phyloP scores from a whole-genome alignment of 2,797 vertebrate genomes.

The Calcarius lapponicus region DNA sequence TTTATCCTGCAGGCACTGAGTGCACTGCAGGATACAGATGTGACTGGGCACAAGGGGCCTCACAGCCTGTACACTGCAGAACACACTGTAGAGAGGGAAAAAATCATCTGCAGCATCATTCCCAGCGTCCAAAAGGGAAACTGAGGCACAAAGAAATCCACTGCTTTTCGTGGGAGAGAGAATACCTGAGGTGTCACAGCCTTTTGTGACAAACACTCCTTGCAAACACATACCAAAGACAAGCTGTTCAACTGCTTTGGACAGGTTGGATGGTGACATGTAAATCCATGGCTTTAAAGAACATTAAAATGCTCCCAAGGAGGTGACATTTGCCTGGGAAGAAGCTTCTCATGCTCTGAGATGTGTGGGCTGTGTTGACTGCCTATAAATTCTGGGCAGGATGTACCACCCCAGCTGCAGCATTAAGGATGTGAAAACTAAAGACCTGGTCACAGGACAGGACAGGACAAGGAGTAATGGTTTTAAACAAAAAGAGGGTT shows the following conservation, averaged over 20 bases:
- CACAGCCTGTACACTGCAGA: background rate
- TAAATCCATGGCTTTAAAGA: background rate
- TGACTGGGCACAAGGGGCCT: background rate
- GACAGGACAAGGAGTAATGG: background rate
- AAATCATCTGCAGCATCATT: background rate
- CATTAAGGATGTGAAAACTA: background rate
- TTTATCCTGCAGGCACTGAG: background rate
- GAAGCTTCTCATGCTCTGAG: background rate
- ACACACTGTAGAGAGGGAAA: background rate
- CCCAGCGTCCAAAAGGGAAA: background rate
- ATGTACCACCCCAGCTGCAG: background rate
- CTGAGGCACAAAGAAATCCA: background rate
- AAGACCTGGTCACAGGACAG: background rate
- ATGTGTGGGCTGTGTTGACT: rapidly evolving
- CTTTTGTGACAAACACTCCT: background rate
- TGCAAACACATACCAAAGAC: background rate
- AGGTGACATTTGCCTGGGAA: background rate
- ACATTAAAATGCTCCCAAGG: background rate
- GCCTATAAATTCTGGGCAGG: background rate
- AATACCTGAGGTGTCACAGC: background rate
- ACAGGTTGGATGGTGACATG: background rate
- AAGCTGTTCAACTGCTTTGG: background rate
- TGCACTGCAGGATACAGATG: background rate
- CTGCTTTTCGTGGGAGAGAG: background rate
- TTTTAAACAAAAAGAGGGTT: background rate